Base-by-base conservation (phyloP, 2,888 invertebrate species). In the Itoplectis maculator region DNA sequence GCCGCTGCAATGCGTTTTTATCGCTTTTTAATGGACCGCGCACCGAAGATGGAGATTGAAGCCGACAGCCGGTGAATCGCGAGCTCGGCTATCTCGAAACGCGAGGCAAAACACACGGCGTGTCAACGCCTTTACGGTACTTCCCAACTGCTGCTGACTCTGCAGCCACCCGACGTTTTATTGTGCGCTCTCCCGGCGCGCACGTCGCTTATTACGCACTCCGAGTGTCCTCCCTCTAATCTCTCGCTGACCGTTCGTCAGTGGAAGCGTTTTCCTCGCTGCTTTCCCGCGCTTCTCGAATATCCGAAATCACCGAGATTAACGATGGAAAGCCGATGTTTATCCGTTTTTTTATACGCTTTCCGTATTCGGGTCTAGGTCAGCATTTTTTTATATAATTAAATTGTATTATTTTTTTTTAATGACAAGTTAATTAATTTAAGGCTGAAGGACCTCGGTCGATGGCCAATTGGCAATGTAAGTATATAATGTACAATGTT, bases 81-180 rank as follows among this genome's bases (percentile, higher is more conserved):
- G 69, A 51, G n/a, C n/a, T n/a, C n/a, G n/a, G 42, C 37, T 40
- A 20, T 20, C 20, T 42, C 11, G 69, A 69, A 23, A 42, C 23
- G 54, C 23, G 54, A 69, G 54, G 69, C 69, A 69, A 54, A n/a
- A n/a, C n/a, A 54, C 69, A 23, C 42, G 40, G n/a, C 40, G 23
- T 54, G 54, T 69, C 69, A 40, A 54, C 54, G 54, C 40, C 54
- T 69, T 59, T 35, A 69, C 69, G 69, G 69, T 54, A 42, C 54
- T 40, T 37, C 20, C 20, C 13, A 35, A 54, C 54, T 18, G 15
- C 49, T n/a, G n/a, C n/a, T n/a, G n/a, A n/a, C n/a, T n/a, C 51
- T 1, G 5, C 29, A 3, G 5, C 29, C 29, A 29, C 29, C 6
- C 18, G 20, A 69, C 54, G 54, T 69, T 69, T 69, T 40, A 69